Evolutionary conservation across 2,888 invertebrate species (phyloP).

Genomic region (Tetheella fluctuosa): DNA sequence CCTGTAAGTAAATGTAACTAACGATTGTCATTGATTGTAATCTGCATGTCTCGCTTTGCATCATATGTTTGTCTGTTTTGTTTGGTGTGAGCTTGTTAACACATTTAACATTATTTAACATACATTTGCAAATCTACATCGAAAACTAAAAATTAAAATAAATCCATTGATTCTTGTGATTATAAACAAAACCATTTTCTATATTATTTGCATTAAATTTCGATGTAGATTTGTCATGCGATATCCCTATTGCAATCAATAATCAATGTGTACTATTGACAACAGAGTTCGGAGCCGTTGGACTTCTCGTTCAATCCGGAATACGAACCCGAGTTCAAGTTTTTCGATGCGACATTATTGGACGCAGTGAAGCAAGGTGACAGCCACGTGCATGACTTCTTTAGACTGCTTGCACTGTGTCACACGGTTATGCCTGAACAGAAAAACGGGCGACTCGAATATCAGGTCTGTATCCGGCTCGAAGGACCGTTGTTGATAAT

Average conservation of each 20-base stretch:
- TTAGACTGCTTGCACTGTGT: constrained; percentile 96
- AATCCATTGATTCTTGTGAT: not conserved
- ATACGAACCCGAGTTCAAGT: constrained; percentile 96
- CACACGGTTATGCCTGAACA: constrained; percentile 99
- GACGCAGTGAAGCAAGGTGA: constrained; percentile 92
- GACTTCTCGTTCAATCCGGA: constrained; percentile 98
- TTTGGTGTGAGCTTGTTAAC: constrained; percentile 41
- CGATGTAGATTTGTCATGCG: constrained; percentile 9
- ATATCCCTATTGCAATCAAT: constrained; percentile 8
- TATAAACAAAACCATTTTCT: not conserved
- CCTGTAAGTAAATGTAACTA: constrained; percentile 27
- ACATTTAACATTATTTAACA: constrained; percentile 27
- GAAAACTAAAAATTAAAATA: not conserved
- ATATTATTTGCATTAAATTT: not conserved
- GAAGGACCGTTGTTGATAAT: not conserved
- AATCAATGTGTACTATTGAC: constrained; percentile 15
- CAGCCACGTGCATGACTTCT: constrained; percentile 92
- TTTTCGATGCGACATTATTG: constrained; percentile 94
- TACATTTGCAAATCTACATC: constrained; percentile 40
- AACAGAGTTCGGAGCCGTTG: constrained; percentile 89
- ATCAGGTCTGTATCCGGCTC: constrained; percentile 82
- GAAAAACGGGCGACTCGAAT: constrained; percentile 91
- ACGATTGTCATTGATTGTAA: constrained; percentile 34
- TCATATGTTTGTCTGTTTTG: constrained; percentile 44
- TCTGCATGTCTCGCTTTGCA: constrained; percentile 60